phyloP scores from a whole-genome alignment of 2,888 invertebrate genomes.

The Lacanobia wlatinum region DNA sequence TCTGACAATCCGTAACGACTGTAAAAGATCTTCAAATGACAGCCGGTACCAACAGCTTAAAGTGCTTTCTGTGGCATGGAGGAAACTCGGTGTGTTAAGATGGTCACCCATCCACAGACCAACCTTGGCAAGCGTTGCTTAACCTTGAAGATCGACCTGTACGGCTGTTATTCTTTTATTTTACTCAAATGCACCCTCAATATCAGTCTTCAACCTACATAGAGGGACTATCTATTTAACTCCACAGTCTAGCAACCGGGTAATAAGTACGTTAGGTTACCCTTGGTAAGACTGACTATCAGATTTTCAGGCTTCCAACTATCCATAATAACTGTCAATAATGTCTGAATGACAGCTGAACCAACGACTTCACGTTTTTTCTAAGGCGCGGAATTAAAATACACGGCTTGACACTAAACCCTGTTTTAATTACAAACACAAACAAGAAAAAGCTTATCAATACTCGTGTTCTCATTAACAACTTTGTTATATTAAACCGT shows the following conservation, averaged over 20 bases:
- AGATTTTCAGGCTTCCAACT: background rate
- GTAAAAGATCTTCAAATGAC: no score
- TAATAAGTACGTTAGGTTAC: background rate
- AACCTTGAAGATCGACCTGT: no score
- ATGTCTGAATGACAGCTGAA: background rate
- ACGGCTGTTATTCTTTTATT: no score
- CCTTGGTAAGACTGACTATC: background rate
- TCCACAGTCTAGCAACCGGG: background rate
- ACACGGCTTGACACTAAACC: background rate
- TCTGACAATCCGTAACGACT: no score
- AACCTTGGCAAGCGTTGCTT: no score
- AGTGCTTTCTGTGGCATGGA: no score
- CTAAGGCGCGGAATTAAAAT: background rate
- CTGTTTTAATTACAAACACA: conserved; percentile 51
- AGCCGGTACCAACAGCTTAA: no score
- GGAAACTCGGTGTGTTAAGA: no score
- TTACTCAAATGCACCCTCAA: background rate
- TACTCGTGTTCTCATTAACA: conserved; percentile 62
- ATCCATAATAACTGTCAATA: background rate
- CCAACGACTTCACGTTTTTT: background rate
- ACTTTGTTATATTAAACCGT: conserved; percentile 52
- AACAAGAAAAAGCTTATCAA: conserved; percentile 61
- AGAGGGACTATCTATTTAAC: background rate
- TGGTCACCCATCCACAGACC: no score
- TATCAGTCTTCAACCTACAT: background rate